Base-by-base conservation (phyloP, 2,888 invertebrate species). In the Xestia xanthographa region DNA sequence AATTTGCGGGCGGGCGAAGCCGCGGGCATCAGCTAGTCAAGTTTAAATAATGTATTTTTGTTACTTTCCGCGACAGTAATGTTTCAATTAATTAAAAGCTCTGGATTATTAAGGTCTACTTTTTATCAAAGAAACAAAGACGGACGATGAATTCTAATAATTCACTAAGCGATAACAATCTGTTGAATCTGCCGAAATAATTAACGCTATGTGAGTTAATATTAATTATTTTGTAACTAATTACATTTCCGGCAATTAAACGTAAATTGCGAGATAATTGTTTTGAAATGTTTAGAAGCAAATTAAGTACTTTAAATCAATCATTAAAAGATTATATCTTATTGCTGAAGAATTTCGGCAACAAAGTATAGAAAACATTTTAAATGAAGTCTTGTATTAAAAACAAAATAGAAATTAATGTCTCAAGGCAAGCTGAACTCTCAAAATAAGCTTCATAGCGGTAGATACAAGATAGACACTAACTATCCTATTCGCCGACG, bases 401-500 rank as follows among this genome's bases (percentile, higher is more conserved):
- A 63, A 66, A 63, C 38, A n/a, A 48, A 20, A 45, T 58, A 53
- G 22, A 63, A 29, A 58, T 75, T 29, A 63, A 80, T 70, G 50
- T 72, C 63, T 45, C 58, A 68, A 77, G 29, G 69, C 43, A 63
- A 77, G 41, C 62, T 62, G 60, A 77, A 66, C 63, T 76, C 72
- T 67, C 66, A 79, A 86, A 89, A 89, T 87, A 87, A 89, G 86
- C 78, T 75, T 74, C 50, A 80, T 79, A 81, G 83, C 77, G 75
- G 72, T 78, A 78, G 75, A 72, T 77, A 84, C 72, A 79, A 85
- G 82, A 89, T 86, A 88, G 87, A 89, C 88, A 87, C 86, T 90
- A 89, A 90, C 87, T 88, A 89, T 87, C 84, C 74, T 66, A 86
- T 82, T 88, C 84, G 86, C 73, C 86, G 87, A 86, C 88, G 86